Evolutionary conservation across 2,888 invertebrate species (phyloP), one percentile per base, ranked within the genome.

Genomic region (Nymphalis polychloros): DNA sequence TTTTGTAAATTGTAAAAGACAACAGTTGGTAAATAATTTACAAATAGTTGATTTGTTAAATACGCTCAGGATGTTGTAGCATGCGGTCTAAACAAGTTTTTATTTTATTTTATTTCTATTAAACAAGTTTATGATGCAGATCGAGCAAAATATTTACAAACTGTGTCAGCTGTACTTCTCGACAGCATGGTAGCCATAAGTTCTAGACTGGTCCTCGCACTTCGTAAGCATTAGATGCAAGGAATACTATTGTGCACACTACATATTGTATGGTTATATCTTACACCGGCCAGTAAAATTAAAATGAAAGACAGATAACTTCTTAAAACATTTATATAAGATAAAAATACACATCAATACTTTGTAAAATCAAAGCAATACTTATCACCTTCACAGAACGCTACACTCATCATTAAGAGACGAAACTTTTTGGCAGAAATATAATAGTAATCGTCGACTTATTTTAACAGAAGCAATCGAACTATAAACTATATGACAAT

Each of bases 321-420:
- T 57, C n/a, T 35, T 35, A 35, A 7, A 57, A 1, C 35, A 57
- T 57, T 57, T 57, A 57, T 57, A 19, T 57, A 13, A 10, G 17
- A 41, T 19, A 57, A 41, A 57, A 41, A n/a, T 49, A 49, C 31
- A 41, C 57, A 57, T 8, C 7, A 57, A 8, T 57, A n/a, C 57
- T 57, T 57, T 57, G 57, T 41, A 57, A 57, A 57, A 57, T 57
- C 57, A 57, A 57, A 57, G 41, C 20, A 57, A 57, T 35, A 35
- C 57, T 41, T 41, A 17, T 53, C 53, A 53, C 31, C 52, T 52
- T 23, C 16, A 53, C 53, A n/a, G 41, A 41, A 41, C 17, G 23
- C 3, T 48, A 8, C 8, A 20, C 10, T 17, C 19, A 8, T 57
- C 19, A 5, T n/a, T 17, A 41, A 41, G 57, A 57, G 35, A 41